Evolutionary conservation across 1,140 invertebrate species (phyloP).

Genomic region (Helicorthomorpha holstii): DNA sequence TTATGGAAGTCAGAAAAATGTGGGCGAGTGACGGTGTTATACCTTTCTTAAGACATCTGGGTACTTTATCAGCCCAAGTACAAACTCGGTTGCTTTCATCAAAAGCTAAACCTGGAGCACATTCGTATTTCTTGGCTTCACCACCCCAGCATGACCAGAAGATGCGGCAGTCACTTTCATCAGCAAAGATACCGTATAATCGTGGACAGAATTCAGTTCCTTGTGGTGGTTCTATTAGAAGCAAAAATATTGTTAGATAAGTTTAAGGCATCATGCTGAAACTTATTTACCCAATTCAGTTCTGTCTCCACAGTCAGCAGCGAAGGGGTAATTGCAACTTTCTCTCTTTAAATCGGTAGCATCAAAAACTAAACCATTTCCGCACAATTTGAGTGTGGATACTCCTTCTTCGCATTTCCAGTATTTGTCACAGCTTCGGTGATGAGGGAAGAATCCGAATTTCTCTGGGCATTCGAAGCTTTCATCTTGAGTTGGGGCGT

Average conservation of each 20-base stretch:
- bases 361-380: slow-evolving; percentile 84
- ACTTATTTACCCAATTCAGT: slow-evolving; percentile 10
- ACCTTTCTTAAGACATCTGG: slow-evolving; percentile 76
- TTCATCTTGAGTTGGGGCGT: slow-evolving; percentile 34
- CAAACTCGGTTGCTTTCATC: slow-evolving; percentile 79
- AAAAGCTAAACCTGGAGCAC: slow-evolving; percentile 82
- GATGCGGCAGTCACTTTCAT: slow-evolving; percentile 70
- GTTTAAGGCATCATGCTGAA: neutral
- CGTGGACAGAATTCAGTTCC: slow-evolving; percentile 65
- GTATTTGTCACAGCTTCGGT: slow-evolving; percentile 76
- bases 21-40: neutral
- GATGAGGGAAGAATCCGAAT: slow-evolving; percentile 81
- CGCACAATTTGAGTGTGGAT: slow-evolving; percentile 78
- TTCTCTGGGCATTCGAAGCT: slow-evolving; percentile 85
- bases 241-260: neutral
- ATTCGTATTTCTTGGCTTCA: slow-evolving; percentile 78
- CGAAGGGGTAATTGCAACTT: slow-evolving; percentile 89
- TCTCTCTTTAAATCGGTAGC: slow-evolving; percentile 73
- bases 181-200: slow-evolving; percentile 81
- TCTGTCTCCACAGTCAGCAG: slow-evolving; percentile 83
- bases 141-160: slow-evolving; percentile 97
- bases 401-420: slow-evolving; percentile 84
- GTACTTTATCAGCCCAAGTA: slow-evolving; percentile 87
- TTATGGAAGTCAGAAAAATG: neutral
- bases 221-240: slow-evolving; percentile 56